Evolutionary conservation across 92 coral and sea anemone genomes (phyloP), one percentile per base, ranked within the genome.

Genomic region (Scolanthus callimorphus): DNA sequence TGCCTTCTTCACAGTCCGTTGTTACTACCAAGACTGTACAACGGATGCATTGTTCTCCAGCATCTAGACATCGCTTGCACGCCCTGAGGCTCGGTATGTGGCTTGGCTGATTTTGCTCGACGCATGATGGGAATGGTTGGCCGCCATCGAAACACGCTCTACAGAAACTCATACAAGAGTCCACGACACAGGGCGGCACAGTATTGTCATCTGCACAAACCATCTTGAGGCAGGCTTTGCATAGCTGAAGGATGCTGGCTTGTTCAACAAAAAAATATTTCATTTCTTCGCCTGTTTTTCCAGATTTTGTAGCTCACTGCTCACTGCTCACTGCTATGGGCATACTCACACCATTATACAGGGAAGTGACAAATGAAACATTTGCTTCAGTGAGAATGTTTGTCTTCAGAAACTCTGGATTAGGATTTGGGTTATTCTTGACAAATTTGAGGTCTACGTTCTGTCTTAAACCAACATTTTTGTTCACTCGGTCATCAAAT

Each of bases 391-490:
- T 34, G 6, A 34, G 6, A 15, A 34, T 15, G 15, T 34, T 34
- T 34, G 6, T 15, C 15, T 34, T 34, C 51, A 76, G 41, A 45
- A 65, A 76, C 30, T 66, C 69, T 11, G 82, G 61, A n/a, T 51
- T 51, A 26, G 77, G 64, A 11, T 25, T 57, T n/a, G 56, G 76
- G 57, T 51, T 60, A n/a, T n/a, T n/a, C n/a, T n/a, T 55, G 45
- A 11, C 73, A 65, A 64, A 67, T 20, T 60, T 55, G 27, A 67
- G 63, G 41, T 67, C 70, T 19, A 38, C 55, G 22, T 21, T 21
- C 15, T 13, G 29, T 31, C 57, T 48, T 21, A 65, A 29, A 15
- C 74, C 76, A 59, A 76, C 82, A 44, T 76, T 67, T 20, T 47
- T 22, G 43, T 67, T 68, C 39, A 26, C 30, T 22, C 29, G 29